A percentile compares a stretch with the other conserved stretches of the same genome.
These are phyloP conservation scores for Colostygia pectinataria DNA, from an alignment of 2,888 invertebrate species.

Conservation along the genomic window DNA sequence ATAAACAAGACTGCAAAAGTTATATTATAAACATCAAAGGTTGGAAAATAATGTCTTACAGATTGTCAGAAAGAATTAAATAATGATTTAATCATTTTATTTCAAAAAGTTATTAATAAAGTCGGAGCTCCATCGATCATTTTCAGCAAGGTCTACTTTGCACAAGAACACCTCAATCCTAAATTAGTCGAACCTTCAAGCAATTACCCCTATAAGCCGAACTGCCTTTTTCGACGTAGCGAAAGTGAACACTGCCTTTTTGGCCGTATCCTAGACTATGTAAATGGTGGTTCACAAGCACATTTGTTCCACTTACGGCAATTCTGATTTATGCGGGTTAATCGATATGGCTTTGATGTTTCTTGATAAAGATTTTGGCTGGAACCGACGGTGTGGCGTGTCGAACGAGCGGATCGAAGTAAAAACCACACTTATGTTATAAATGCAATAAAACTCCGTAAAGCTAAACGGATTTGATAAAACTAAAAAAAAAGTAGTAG, in stretches of 20 bases:
- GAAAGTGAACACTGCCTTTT: conserved; percentile 36
- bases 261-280: conserved; percentile 43
- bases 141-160: conserved; percentile 6
- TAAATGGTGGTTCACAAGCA: conserved; percentile 42
- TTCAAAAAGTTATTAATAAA: background rate
- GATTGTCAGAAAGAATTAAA: too few relatives aligned
- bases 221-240: conserved; percentile 30
- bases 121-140: background rate
- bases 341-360: conserved; percentile 40
- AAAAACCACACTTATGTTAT: too few relatives aligned
- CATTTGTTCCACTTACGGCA: conserved; percentile 50
- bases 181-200: conserved; percentile 38
- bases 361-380: conserved; percentile 27
- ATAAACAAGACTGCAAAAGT: too few relatives aligned
- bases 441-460: too few relatives aligned
- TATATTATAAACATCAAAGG: background rate
- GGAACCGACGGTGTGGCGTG: too few relatives aligned
- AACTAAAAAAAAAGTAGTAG: too few relatives aligned
- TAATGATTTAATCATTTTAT: background rate
- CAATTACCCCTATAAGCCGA: conserved; percentile 37
- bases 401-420: too few relatives aligned
- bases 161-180: conserved; percentile 23
- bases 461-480: too few relatives aligned
- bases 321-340: conserved; percentile 48
- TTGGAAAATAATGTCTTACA: background rate